phyloP scores from a whole-genome alignment of 2,888 invertebrate species.

The Tridacna crocea region DNA sequence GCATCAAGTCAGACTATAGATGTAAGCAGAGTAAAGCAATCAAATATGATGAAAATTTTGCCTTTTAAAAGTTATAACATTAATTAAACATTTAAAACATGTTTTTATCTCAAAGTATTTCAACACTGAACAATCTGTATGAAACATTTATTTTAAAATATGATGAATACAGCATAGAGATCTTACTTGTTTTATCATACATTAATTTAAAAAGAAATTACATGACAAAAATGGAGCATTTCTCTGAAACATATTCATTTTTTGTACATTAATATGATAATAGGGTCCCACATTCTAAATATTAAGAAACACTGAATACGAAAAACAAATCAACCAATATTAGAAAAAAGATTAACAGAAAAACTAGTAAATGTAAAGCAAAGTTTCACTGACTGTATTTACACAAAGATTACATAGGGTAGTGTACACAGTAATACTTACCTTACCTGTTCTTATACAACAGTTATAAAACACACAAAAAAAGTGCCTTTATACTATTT shows the following conservation, averaged over 20 bases:
- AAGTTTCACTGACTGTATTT: constrained; percentile 16
- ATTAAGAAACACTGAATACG: constrained; percentile 40
- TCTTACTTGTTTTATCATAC: constrained; percentile 19
- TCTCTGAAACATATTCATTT: constrained; percentile 59
- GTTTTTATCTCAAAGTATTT: neutral
- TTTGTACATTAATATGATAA: constrained; percentile 41
- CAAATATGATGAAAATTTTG: neutral
- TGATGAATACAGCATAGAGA: constrained; percentile 10
- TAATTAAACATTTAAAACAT: constrained; percentile 11
- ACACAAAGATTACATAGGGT: constrained; percentile 12
- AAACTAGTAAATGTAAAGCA: constrained; percentile 20
- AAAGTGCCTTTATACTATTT: neutral
- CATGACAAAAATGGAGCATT: constrained; percentile 48
- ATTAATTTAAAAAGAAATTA: constrained; percentile 14
- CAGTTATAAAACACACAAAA: neutral
- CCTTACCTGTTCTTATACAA: constrained; percentile 13
- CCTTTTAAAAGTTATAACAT: neutral
- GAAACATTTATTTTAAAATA: constrained; percentile 6
- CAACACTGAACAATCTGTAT: neutral
- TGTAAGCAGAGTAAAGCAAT: too few relatives aligned
- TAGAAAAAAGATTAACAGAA: constrained; percentile 7
- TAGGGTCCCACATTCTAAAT: constrained; percentile 58
- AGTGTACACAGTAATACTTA: neutral
- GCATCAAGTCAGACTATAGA: too few relatives aligned
- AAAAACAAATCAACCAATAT: constrained; percentile 31